phyloP scores from a whole-genome alignment of 2,888 invertebrate genomes.

The Atherix ibis region DNA sequence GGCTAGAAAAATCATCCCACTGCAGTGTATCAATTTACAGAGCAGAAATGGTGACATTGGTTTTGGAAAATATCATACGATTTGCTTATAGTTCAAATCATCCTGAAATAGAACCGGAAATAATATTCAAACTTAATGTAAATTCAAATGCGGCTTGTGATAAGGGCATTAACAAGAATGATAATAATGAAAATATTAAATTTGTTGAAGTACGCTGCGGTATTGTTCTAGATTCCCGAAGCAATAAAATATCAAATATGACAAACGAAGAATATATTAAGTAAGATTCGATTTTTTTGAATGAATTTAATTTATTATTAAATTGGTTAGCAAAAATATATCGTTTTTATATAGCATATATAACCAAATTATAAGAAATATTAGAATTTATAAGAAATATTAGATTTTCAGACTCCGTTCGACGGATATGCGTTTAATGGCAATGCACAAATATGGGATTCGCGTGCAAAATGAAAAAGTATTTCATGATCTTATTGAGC shows the following conservation, averaged over 20 bases:
- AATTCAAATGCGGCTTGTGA: no score
- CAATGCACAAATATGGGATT: slow-evolving; percentile 50
- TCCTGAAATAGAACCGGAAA: no score
- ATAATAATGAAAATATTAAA: slow-evolving; percentile 20
- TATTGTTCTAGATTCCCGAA: slow-evolving; percentile 40
- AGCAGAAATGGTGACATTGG: slow-evolving; percentile 25
- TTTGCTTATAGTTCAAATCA: slow-evolving; percentile 25
- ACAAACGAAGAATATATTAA: slow-evolving; percentile 16
- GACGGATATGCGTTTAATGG: slow-evolving; percentile 46
- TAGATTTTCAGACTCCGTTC: slow-evolving; percentile 36
- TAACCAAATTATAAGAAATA: neutral
- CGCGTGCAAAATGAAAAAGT: slow-evolving; percentile 34
- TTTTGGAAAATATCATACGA: slow-evolving; percentile 27
- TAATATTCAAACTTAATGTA: no score
- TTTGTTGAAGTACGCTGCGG: slow-evolving; percentile 35
- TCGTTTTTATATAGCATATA: slow-evolving; percentile 6
- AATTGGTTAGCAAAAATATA: no score
- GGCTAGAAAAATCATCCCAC: no score
- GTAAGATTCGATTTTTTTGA: no score
- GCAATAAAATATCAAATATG: slow-evolving; percentile 36
- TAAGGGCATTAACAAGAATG: no score
- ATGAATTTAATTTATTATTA: no score
- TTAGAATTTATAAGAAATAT: neutral
- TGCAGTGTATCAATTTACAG: no score
- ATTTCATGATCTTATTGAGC: slow-evolving; percentile 39